These are phyloP conservation scores for Lithobates sylvaticus DNA, from an alignment of 2,797 vertebrate genomes.

Conservation along the genomic window DNA sequence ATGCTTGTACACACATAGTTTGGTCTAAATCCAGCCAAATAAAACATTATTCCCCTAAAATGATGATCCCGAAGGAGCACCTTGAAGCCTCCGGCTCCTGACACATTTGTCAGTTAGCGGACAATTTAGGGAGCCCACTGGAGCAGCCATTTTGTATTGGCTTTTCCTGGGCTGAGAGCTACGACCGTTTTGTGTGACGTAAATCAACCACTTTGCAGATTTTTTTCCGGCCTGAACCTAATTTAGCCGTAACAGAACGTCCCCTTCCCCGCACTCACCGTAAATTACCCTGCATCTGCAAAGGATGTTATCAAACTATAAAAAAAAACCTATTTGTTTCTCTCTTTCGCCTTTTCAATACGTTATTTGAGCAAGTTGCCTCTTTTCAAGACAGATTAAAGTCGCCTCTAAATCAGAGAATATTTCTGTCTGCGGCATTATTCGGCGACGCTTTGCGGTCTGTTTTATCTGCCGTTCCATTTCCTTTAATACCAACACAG, in stretches of 20 bases:
- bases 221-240: neutral
- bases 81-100: no score
- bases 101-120: no score
- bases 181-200: neutral
- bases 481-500: conserved; percentile 74
- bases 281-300: conserved; percentile 15
- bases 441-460: conserved; percentile 73
- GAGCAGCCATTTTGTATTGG: neutral
- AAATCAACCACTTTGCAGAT: neutral
- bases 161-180: neutral
- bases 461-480: conserved; percentile 77
- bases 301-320: conserved; percentile 38
- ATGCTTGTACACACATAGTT: no score
- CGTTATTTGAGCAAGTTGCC: conserved; percentile 29
- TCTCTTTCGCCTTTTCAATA: conserved; percentile 64
- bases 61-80: no score
- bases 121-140: no score
- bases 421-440: conserved; percentile 70
- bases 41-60: no score
- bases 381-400: conserved; percentile 67
- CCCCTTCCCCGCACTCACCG: neutral
- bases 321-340: conserved; percentile 19
- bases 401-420: conserved; percentile 69
- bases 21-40: no score
- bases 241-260: conserved; percentile 4